phyloP scores from a whole-genome alignment of 2,888 invertebrate species.

The Ormyrus labotus region DNA sequence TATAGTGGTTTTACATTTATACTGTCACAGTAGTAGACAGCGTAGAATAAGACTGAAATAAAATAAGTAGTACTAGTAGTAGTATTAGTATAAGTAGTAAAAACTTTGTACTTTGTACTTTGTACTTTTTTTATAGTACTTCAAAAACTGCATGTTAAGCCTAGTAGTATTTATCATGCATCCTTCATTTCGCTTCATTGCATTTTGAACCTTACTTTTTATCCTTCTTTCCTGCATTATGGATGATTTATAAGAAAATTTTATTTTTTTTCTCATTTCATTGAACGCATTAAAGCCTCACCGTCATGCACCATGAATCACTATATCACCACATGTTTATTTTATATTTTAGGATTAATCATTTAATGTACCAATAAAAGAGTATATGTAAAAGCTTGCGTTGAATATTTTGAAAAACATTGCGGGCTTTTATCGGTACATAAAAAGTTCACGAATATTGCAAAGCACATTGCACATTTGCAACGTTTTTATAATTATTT shows the following conservation, averaged over 20 bases:
- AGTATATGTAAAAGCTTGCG: no score
- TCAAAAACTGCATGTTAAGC: constrained; percentile 42
- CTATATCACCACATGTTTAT: constrained; percentile 10
- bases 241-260: constrained; percentile 16
- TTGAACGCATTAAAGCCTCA: constrained; percentile 15
- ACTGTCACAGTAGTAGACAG: constrained; percentile 48
- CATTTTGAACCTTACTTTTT: constrained; percentile 22
- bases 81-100: constrained; percentile 9
- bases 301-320: constrained; percentile 23
- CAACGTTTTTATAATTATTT: constrained; percentile 58
- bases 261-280: neutral
- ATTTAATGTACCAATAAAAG: no score
- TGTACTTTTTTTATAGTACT: constrained; percentile 12
- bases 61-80: neutral
- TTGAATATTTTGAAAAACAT: no score
- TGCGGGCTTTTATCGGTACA: no score
- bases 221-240: constrained; percentile 19
- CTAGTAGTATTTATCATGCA: constrained; percentile 29
- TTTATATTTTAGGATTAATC: constrained; percentile 19
- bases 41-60: neutral
- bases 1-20: constrained; percentile 1
- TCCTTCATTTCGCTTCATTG: constrained; percentile 39
- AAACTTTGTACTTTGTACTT: neutral
- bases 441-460: no score
- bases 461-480: constrained; percentile 30